These are phyloP conservation scores for Enteromius fasciolatus DNA, from an alignment of 2,797 vertebrate genomes.

Conservation along the genomic window DNA sequence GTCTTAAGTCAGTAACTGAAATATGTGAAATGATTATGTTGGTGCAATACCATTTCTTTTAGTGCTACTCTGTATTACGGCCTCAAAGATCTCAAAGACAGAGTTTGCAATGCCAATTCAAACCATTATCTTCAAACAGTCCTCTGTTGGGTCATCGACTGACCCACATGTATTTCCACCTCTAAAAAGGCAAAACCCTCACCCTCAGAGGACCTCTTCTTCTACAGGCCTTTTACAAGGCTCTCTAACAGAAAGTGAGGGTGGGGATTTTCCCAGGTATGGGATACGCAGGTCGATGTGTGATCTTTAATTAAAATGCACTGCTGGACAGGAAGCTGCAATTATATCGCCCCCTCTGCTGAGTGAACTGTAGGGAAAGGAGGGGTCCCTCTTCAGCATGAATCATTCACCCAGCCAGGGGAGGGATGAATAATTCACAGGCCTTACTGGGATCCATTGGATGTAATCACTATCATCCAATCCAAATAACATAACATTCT, in stretches of 20 bases:
- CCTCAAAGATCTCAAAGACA: not conserved
- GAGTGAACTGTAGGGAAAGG: conserved; percentile 8
- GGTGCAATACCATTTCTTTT: not conserved
- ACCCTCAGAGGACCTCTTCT: not conserved
- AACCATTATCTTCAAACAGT: not conserved
- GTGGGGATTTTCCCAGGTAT: conserved; percentile 18
- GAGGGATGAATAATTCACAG: conserved; percentile 75
- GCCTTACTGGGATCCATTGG: conserved; percentile 59
- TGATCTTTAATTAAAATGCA: conserved; percentile 73
- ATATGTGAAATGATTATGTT: not conserved
- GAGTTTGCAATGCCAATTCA: not conserved
- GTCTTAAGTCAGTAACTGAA: not conserved
- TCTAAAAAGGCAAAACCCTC: not conserved
- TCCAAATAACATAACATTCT: conserved; percentile 16
- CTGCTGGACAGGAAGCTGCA: conserved; percentile 71
- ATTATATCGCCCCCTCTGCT: conserved; percentile 65
- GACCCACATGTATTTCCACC: not conserved
- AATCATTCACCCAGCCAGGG: conserved; percentile 72
- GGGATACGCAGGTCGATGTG: conserved; percentile 40
- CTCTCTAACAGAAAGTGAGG: not conserved
- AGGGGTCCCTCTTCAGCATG: conserved; percentile 62
- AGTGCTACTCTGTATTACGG: not conserved
- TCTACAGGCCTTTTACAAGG: not conserved
- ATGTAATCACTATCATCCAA: conserved; percentile 23
- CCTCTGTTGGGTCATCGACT: not conserved